Percentiles rank a stretch among this genome's conserved stretches.
These are phyloP conservation scores for Drosophila nigromelanica DNA, from an alignment of 1,140 invertebrate genomes.

Conservation along the genomic window DNA sequence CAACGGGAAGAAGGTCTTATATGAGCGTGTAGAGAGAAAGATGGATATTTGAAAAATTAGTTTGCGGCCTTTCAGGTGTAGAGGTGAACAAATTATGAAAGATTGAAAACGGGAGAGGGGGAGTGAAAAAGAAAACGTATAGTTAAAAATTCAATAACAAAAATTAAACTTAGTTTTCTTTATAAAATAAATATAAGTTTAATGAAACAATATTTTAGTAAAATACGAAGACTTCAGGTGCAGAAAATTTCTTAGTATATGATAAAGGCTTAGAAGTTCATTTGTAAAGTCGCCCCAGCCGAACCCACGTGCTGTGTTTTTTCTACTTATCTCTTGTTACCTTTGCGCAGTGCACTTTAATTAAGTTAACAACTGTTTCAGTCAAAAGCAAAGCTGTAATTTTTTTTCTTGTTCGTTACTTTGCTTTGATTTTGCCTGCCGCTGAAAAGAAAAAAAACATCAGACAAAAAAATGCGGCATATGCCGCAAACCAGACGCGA, in stretches of 20 bases:
- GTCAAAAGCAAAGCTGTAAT: constrained; percentile 50
- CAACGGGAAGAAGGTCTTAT: neutral
- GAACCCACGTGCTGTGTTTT: neutral
- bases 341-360: constrained; percentile 60
- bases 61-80: no score
- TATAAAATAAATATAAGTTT: no score
- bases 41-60: neutral
- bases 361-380: constrained; percentile 73
- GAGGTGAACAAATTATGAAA: no score
- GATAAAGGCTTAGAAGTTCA: neutral
- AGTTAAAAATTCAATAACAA: neutral
- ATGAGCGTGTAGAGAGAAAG: neutral
- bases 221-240: no score
- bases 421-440: constrained; percentile 47
- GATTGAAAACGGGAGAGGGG: no score
- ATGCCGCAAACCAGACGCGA: constrained; percentile 26
- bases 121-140: no score
- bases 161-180: no score
- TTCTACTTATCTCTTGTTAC: constrained; percentile 39
- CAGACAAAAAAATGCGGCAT: constrained; percentile 41
- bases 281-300: neutral
- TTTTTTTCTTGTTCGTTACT: constrained; percentile 34
- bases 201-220: no score
- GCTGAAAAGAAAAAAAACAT: constrained; percentile 26
- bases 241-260: no score